Evolutionary conservation across 2,797 vertebrate genomes (phyloP).

Genomic region (Manis crassicaudata): DNA sequence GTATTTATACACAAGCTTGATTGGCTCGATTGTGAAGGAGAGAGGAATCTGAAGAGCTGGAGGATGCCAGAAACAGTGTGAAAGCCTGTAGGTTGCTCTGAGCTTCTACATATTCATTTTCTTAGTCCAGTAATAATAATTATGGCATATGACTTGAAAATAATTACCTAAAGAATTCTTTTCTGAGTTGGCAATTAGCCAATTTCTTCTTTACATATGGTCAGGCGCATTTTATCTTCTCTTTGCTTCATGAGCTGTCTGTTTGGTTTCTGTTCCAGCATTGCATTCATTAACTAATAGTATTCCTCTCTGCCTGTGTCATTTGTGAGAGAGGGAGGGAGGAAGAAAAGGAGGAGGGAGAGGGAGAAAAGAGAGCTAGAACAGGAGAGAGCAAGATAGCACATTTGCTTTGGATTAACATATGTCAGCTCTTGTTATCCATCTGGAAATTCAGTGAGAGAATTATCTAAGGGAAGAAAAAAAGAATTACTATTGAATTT

Average conservation of each 20-base stretch:
- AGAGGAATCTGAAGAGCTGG: conserved; percentile 21
- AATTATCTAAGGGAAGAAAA: conserved; percentile 50
- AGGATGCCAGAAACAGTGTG: not conserved
- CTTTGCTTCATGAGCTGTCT: conserved; percentile 51
- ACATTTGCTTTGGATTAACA: conserved; percentile 36
- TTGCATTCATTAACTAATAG: not conserved
- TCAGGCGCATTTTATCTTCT: conserved; percentile 32
- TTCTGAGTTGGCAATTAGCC: conserved; percentile 23
- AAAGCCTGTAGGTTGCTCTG: conserved; percentile 41
- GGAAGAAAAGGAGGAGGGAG: no score
- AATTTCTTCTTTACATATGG: not conserved
- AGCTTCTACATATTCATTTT: conserved; percentile 3
- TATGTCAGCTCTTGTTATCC: conserved; percentile 40
- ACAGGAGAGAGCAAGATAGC: not conserved
- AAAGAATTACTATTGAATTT: conserved; percentile 24
- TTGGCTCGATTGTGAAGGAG: not conserved
- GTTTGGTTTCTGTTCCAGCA: conserved; percentile 47
- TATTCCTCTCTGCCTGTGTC: not conserved
- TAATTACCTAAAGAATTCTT: conserved; percentile 30
- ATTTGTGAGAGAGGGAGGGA: not conserved
- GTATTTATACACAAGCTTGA: not conserved
- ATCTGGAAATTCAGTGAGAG: conserved; percentile 41
- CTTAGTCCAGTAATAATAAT: conserved; percentile 7
- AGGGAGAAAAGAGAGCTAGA: not conserved
- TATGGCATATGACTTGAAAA: conserved; percentile 37